phyloP scores from a whole-genome alignment of 2,888 invertebrate genomes.

The Drymonia ruficornis region DNA sequence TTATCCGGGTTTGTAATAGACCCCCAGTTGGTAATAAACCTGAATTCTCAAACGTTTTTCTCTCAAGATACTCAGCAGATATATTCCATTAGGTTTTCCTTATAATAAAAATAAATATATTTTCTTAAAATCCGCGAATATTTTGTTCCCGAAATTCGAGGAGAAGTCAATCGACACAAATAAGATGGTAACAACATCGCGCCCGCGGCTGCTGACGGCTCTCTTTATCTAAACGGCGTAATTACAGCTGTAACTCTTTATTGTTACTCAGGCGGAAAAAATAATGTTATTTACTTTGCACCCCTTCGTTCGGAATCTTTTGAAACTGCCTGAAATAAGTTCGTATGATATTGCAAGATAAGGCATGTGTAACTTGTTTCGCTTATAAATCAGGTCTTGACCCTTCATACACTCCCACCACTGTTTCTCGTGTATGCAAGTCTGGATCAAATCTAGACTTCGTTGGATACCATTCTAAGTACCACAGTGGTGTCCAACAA shows the following conservation, averaged over 20 bases:
- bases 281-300: slow-evolving; percentile 7
- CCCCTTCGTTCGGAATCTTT: neutral
- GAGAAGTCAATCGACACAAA: slow-evolving; percentile 22
- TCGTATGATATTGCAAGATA: neutral
- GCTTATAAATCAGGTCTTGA: no score
- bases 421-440: no score
- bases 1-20: no score
- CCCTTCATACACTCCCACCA: no score
- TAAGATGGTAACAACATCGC: slow-evolving; percentile 18
- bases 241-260: slow-evolving; percentile 24
- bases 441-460: no score
- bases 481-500: no score
- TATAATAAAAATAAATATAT: no score
- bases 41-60: no score
- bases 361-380: no score
- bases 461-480: no score
- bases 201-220: slow-evolving; percentile 23
- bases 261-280: slow-evolving; percentile 17
- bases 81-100: no score
- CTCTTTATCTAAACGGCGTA: slow-evolving; percentile 28
- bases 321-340: neutral
- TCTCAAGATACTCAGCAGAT: neutral
- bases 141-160: slow-evolving; percentile 21
- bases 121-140: neutral
- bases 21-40: no score